Conservation (phyloP, 2,888 invertebrate species). For the Hyposoter dolosus region DNA sequence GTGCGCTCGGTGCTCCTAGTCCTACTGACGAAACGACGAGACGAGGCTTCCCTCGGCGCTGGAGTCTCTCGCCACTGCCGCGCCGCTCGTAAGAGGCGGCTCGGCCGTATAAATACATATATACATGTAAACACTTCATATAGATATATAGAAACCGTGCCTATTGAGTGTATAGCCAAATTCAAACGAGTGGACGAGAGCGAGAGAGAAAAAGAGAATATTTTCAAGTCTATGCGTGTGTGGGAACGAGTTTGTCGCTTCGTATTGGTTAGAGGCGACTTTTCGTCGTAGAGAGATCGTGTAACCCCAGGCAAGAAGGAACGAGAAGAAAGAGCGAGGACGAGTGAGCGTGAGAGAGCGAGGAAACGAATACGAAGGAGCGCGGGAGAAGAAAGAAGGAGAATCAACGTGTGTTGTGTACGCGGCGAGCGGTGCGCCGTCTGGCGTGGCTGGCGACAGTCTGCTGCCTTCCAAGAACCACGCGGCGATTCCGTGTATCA, state of each 20-base stretch:
- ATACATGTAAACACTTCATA: neutral
- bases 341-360: constrained; percentile 53
- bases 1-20: constrained; percentile 65
- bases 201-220: neutral
- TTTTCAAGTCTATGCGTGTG: neutral
- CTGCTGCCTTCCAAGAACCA: constrained; percentile 84
- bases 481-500: constrained; percentile 84
- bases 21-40: constrained; percentile 70
- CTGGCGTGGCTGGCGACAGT: constrained; percentile 84
- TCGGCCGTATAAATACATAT: neutral
- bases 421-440: constrained; percentile 83
- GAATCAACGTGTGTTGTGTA: constrained; percentile 65
- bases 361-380: constrained; percentile 45
- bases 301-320: constrained; percentile 21
- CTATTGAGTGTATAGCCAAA: neutral
- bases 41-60: constrained; percentile 59
- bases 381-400: constrained; percentile 56
- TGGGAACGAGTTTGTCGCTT: neutral
- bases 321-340: neutral
- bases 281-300: constrained; percentile 55
- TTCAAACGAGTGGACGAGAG: neutral
- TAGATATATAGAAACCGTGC: neutral
- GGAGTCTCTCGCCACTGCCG: constrained; percentile 6
- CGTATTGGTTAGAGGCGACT: constrained; percentile 53
- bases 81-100: constrained; percentile 17